phyloP scores from a whole-genome alignment of 2,888 invertebrate genomes.

The Rhodophaea formosa region DNA sequence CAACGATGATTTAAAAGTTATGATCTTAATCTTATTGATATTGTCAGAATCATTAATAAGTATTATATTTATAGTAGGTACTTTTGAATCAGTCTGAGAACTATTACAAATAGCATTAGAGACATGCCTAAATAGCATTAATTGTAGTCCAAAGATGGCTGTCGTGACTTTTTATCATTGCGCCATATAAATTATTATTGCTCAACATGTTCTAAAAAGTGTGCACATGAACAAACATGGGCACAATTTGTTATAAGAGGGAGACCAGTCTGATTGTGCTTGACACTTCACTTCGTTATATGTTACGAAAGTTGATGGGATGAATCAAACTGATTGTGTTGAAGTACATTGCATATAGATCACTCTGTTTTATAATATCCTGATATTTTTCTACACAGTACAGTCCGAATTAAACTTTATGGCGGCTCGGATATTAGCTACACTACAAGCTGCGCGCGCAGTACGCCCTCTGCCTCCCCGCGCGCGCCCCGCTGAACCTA shows the following conservation, averaged over 20 bases:
- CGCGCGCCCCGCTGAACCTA: no score
- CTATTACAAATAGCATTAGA: constrained; percentile 9
- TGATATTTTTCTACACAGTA: no score
- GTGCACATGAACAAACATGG: constrained; percentile 47
- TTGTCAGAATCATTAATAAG: background rate
- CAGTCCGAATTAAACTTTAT: no score
- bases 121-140: constrained; percentile 12
- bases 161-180: constrained; percentile 38
- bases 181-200: constrained; percentile 35
- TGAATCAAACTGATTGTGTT: background rate
- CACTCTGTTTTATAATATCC: no score
- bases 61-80: background rate
- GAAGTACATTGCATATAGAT: no score
- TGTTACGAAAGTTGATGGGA: constrained; percentile 42
- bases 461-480: no score
- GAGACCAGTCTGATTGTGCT: constrained; percentile 45
- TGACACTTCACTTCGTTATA: constrained; percentile 43
- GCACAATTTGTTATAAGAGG: constrained; percentile 51
- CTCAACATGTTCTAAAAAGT: constrained; percentile 32
- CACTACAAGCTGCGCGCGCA: no score
- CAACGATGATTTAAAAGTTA: background rate
- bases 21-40: background rate
- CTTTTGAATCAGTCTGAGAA: background rate
- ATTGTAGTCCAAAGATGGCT: constrained; percentile 15
- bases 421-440: no score